phyloP scores from a whole-genome alignment of 2,888 invertebrate genomes.

The Entomobrya proxima region DNA sequence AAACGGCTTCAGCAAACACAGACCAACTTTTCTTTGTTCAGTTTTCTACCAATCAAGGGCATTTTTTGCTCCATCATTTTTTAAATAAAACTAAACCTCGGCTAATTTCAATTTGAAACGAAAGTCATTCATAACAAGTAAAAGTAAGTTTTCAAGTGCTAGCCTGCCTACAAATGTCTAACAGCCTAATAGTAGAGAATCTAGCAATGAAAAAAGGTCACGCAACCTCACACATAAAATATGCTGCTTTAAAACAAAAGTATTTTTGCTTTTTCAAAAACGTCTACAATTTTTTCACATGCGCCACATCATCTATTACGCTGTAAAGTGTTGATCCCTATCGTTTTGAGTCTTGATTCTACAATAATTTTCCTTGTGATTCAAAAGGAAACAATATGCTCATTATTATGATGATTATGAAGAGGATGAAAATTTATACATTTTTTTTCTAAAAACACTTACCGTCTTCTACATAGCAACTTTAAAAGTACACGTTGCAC shows the following conservation, averaged over 20 bases:
- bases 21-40: too few relatives aligned
- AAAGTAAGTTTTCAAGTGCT: too few relatives aligned
- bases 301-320: not conserved
- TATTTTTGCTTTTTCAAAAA: not conserved
- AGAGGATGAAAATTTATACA: not conserved
- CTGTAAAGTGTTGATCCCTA: slow-evolving; percentile 5
- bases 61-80: not conserved
- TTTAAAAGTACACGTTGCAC: not conserved
- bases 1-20: too few relatives aligned
- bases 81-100: not conserved
- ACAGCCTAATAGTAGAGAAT: not conserved
- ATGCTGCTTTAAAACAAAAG: not conserved
- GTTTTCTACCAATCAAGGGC: not conserved
- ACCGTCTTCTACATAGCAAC: not conserved
- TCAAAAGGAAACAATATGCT: not conserved
- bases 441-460: not conserved
- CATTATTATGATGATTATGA: slow-evolving; percentile 18
- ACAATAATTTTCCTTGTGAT: not conserved
- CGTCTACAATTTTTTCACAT: slow-evolving; percentile 12
- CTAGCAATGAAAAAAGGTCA: too few relatives aligned
- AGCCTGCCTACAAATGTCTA: not conserved
- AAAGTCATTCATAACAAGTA: not conserved
- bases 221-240: not conserved
- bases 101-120: not conserved
- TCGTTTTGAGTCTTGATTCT: not conserved